Conservation (phyloP, 2,888 invertebrate species). For the Hirtodrosophila alboralis region DNA sequence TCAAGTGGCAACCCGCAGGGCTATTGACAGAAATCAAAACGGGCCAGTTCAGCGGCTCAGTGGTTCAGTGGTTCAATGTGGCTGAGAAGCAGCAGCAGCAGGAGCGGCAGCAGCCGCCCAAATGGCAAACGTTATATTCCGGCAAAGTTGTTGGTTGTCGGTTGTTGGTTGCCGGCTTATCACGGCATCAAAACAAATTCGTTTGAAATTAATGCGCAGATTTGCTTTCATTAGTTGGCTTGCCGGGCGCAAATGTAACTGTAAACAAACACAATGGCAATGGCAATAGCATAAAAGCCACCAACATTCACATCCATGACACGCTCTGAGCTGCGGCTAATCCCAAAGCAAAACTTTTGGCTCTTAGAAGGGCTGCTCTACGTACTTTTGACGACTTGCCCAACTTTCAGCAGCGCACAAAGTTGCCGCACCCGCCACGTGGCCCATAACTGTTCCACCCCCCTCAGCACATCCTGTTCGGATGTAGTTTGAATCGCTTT, state of each 20-base stretch:
- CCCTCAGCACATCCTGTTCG: constrained; percentile 5
- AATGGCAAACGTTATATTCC: constrained; percentile 68
- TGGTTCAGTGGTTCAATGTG: constrained; percentile 18
- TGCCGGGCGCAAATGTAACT: constrained; percentile 69
- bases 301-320: constrained; percentile 54
- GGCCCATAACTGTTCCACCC: constrained; percentile 38
- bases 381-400: constrained; percentile 12
- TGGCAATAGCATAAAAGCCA: constrained; percentile 33
- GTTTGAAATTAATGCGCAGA: constrained; percentile 82
- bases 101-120: constrained; percentile 45
- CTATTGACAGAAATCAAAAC: constrained; percentile 80
- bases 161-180: constrained; percentile 73
- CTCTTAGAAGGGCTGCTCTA: constrained; percentile 47
- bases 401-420: constrained; percentile 46
- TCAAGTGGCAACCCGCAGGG: constrained; percentile 75
- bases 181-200: constrained; percentile 83
- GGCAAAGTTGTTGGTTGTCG: constrained; percentile 2
- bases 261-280: constrained; percentile 69
- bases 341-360: constrained; percentile 74
- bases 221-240: constrained; percentile 81
- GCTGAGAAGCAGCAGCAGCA: constrained; percentile 12
- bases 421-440: constrained; percentile 56
- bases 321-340: constrained; percentile 65
- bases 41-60: constrained; percentile 26
- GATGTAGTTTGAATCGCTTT: constrained; percentile 69